Base-by-base conservation (phyloP, 2,888 invertebrate species). In the Agrochola lota region DNA sequence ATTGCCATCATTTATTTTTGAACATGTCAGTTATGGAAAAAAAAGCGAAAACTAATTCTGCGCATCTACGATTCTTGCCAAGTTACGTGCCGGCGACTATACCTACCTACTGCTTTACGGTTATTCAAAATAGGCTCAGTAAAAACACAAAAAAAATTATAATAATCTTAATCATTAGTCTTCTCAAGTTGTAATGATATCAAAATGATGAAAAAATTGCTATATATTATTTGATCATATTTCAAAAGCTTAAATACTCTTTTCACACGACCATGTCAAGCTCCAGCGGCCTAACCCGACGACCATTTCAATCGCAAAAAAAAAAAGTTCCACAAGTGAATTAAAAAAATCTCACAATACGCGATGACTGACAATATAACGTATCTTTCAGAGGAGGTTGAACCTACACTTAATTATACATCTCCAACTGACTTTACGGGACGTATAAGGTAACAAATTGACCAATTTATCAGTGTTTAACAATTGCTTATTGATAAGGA, bases 391-490 rank as follows among this genome's bases (percentile, higher is more conserved):
- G 57, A 78, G 78, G 73, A 83, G 67, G 77, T 74, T 71, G 63
- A 77, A 69, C 74, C 35, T 68, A 64, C 52, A 57, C 20, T 26
- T 88, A 85, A 85, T 84, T 88, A 84, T 62, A 88, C 30, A 71
- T 80, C 67, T 71, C 74, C 76, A 68, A 49, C 66, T 55, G 67
- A 67, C 75, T 83, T 69, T 83, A 84, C 77, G 87, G 81, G 73
- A 69, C 85, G 82, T 86, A 87, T 85, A 90, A 82, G 87, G 85
- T 83, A 86, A 87, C 85, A 90, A 91, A 93, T 92, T 92, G 91
- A 86, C 78, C 91, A 88, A 93, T 93, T 90, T 88, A 91, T 93
- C 91, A 93, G 84, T 84, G 81, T 88, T 88, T 85, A 91, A 91
- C 89, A 91, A 92, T 89, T 84, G 81, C 77, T 87, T 84, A 85